Conservation (phyloP, 2,113 vertebrate genomes). For the Sceloporus undulatus region DNA sequence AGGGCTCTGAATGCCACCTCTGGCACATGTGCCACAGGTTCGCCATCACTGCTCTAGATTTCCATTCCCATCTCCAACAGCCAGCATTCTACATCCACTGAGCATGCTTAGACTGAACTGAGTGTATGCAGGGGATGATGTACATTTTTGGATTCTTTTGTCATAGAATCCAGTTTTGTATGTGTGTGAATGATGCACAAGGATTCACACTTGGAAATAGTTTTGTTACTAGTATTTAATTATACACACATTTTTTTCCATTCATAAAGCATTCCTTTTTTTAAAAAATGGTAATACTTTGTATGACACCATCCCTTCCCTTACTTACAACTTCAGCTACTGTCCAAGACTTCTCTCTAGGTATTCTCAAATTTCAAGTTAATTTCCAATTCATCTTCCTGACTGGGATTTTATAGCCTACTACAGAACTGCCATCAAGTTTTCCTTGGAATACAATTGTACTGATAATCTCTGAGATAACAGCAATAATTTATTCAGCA, state of each 20-base stretch:
- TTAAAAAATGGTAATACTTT: not conserved
- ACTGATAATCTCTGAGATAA: no score
- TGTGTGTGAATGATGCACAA: not conserved
- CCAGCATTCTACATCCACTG: not conserved
- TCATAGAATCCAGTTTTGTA: no score
- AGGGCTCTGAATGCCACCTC: no score
- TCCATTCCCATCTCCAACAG: constrained; percentile 53
- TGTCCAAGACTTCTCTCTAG: not conserved
- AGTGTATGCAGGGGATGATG: not conserved
- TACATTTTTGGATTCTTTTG: not conserved
- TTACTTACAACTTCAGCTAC: not conserved
- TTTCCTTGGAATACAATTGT: no score
- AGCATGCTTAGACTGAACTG: not conserved
- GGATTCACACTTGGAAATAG: not conserved
- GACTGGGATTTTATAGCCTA: no score
- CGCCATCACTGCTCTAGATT: no score
- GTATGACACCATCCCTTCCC: not conserved
- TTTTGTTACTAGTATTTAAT: not conserved
- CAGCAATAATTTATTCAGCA: no score
- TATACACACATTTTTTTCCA: constrained; percentile 23
- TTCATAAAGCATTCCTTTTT: not conserved
- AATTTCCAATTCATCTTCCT: not conserved
- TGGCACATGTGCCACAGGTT: no score
- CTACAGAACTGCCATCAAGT: not conserved
- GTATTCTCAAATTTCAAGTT: not conserved